These are phyloP conservation scores for Chiloscyllium plagiosum DNA, from an alignment of 2,113 vertebrate species.

Conservation along the genomic window DNA sequence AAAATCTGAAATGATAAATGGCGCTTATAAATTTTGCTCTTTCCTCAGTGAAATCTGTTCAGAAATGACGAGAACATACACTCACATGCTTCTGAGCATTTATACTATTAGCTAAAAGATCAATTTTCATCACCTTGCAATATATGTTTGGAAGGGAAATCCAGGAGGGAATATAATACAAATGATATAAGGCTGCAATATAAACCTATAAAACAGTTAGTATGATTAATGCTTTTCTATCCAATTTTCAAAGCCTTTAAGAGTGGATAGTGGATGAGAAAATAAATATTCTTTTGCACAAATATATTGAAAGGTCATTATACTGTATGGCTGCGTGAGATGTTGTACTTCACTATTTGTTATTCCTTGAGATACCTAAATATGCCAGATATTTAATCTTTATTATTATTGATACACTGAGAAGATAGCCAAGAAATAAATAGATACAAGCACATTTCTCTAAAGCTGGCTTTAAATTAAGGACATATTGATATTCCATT, in stretches of 20 bases:
- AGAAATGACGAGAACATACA: background rate
- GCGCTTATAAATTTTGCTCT: background rate
- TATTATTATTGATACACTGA: background rate
- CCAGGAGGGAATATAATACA: background rate
- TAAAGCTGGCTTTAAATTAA: background rate
- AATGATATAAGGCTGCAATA: background rate
- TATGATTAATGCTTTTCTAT: background rate
- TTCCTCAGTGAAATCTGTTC: background rate
- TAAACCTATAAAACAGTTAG: background rate
- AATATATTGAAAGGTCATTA: background rate
- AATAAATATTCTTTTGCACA: background rate
- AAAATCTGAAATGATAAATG: background rate
- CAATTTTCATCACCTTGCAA: background rate
- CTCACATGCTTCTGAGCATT: background rate
- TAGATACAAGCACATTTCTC: background rate
- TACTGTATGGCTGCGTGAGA: background rate
- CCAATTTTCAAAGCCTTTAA: background rate
- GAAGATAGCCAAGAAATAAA: background rate
- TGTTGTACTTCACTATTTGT: background rate
- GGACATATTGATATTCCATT: background rate
- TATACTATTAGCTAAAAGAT: background rate
- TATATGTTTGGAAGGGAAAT: background rate
- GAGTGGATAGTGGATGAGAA: background rate
- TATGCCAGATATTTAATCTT: background rate
- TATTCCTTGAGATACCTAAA: background rate